These are phyloP conservation scores for Napeogenes sylphis DNA, from an alignment of 2,888 invertebrate species.

Conservation along the genomic window DNA sequence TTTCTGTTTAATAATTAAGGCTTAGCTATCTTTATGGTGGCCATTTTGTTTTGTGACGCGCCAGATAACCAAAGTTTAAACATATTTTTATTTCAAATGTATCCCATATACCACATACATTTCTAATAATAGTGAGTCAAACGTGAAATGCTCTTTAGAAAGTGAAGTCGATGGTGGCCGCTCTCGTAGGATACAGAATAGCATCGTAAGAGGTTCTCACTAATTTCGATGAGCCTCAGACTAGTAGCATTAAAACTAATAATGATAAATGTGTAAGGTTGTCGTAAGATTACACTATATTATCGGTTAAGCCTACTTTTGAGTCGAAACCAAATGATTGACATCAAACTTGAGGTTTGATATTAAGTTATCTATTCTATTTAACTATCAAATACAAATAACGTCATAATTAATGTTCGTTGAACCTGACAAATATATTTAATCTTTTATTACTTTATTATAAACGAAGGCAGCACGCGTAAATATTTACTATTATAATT, in stretches of 20 bases:
- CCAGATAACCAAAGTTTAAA: too few relatives aligned
- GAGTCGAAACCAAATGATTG: too few relatives aligned
- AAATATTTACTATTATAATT: slow-evolving; percentile 1
- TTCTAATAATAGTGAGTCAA: neutral
- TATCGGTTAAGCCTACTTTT: too few relatives aligned
- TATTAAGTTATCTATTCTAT: too few relatives aligned
- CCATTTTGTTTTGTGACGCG: too few relatives aligned
- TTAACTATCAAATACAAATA: too few relatives aligned
- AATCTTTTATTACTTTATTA: neutral
- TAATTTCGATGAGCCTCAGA: neutral
- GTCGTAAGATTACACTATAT: too few relatives aligned
- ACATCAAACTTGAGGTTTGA: too few relatives aligned
- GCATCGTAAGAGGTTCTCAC: neutral
- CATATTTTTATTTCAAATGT: neutral
- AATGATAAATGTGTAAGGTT: too few relatives aligned
- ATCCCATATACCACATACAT: neutral
- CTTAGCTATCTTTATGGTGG: too few relatives aligned
- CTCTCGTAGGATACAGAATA: neutral
- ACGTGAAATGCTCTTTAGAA: slow-evolving; percentile 2
- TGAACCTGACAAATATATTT: neutral
- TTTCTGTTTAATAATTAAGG: too few relatives aligned
- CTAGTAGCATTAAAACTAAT: too few relatives aligned
- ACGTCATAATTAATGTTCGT: neutral
- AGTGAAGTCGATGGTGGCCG: neutral
- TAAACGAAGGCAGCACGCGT: slow-evolving; percentile 1